Base-by-base conservation (phyloP, 1,140 invertebrate species). In the Dufourea novaeangliae region DNA sequence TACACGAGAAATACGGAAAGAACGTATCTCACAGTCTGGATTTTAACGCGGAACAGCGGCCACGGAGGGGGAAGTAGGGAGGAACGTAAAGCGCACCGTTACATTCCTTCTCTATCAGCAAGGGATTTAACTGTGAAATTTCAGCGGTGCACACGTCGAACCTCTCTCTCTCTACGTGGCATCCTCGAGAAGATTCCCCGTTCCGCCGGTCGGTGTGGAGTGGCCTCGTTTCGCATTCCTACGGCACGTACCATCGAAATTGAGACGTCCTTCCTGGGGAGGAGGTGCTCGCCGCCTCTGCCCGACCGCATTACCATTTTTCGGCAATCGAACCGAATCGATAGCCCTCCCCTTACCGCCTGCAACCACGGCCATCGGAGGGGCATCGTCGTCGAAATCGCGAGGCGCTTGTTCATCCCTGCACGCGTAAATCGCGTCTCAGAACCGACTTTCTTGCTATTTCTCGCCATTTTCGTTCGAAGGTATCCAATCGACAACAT, bases 271-370 rank as follows among this genome's bases (percentile, higher is more conserved):
- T 71, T 63, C 44, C 54, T 61, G 4, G 25, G 27, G 29, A 56
- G 32, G 37, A 12, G 54, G 25, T 32, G 14, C 32, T 41, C 46
- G 50, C 52, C 63, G 25, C 54, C n/a, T 73, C 71, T 54, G 71
- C 62, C 22, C 66, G 32, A 68, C 44, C 76, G 68, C 61, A 78
- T 78, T 78, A 78, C 69, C 76, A 78, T 78, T 78, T 78, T 78
- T 78, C 69, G 76, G 69, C 76, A 78, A 78, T 78, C 69, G 76
- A 78, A 78, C 22, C 69, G 69, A 64, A 71, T 72, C 68, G 69
- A 72, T 64, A 76, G 22, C 20, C 14, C n/a, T 20, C 34, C 20
- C 10, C 46, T 32, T 32, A 10, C 25, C 17, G 61, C 37, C 20
- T 32, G 46, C 52, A 20, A 20, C 29, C 11, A 3, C 54, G 54